Evolutionary conservation across 1,140 invertebrate genomes (phyloP).

Genomic region (Amphibalanus amphitrite): DNA sequence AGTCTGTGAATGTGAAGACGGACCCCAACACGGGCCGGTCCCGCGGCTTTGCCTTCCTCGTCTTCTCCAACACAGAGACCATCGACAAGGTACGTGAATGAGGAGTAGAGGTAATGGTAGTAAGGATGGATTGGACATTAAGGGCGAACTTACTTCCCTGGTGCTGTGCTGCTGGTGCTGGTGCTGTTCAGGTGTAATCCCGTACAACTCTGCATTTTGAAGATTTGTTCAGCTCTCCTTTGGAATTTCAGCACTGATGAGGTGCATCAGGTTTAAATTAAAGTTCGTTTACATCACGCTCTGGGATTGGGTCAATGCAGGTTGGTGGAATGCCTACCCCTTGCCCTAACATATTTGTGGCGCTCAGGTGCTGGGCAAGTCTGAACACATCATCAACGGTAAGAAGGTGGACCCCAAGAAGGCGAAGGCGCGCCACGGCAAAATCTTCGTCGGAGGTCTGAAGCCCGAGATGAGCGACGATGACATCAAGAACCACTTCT

Average conservation of each 20-base stretch:
- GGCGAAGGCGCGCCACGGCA: conserved; percentile 78
- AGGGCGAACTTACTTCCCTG: not conserved
- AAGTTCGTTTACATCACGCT: too few relatives aligned
- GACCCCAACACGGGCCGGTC: conserved; percentile 76
- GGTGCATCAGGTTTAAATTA: too few relatives aligned
- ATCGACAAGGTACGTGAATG: conserved; percentile 57
- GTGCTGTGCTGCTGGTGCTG: not conserved
- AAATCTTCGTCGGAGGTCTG: conserved; percentile 87
- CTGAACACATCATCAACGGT: conserved; percentile 75
- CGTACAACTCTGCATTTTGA: too few relatives aligned
- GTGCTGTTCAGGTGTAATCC: too few relatives aligned
- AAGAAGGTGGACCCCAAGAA: conserved; percentile 92
- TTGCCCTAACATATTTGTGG: too few relatives aligned
- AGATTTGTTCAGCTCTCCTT: too few relatives aligned
- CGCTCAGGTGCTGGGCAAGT: conserved; percentile 41
- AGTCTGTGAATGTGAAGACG: conserved; percentile 85
- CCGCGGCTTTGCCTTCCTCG: conserved; percentile 86
- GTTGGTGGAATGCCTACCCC: too few relatives aligned
- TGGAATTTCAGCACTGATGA: too few relatives aligned
- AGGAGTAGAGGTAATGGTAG: not conserved
- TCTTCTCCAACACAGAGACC: conserved; percentile 69
- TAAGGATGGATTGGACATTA: not conserved
- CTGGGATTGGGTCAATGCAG: too few relatives aligned
- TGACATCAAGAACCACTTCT: conserved; percentile 79
- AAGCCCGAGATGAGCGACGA: conserved; percentile 76